Conservation (phyloP, 2,888 invertebrate species). For the Philereme vetulata region DNA sequence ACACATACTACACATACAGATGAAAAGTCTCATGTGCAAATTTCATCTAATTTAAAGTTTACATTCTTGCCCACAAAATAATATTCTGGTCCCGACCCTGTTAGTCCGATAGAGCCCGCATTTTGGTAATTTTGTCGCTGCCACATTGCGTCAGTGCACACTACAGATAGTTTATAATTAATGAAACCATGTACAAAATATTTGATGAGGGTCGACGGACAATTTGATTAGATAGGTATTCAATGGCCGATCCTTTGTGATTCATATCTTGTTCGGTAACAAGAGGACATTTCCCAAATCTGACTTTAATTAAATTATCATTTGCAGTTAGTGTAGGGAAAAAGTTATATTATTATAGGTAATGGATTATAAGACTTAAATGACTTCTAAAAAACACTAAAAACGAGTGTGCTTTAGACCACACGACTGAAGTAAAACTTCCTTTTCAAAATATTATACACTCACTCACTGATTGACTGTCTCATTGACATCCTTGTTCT, state of each 20-base stretch:
- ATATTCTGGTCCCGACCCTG: constrained; percentile 1
- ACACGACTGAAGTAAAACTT: no score
- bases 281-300: constrained; percentile 18
- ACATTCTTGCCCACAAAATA: neutral
- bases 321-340: no score
- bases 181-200: constrained; percentile 54
- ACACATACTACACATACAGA: no score
- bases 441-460: no score
- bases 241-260: constrained; percentile 36
- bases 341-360: no score
- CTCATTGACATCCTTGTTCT: no score
- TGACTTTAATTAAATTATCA: neutral
- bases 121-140: constrained; percentile 19
- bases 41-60: neutral
- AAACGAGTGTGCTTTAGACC: no score
- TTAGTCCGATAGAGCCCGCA: constrained; percentile 21
- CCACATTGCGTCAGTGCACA: constrained; percentile 32
- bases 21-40: no score
- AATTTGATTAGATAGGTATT: constrained; percentile 57
- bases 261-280: constrained; percentile 30
- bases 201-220: constrained; percentile 60
- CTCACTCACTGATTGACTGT: no score
- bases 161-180: constrained; percentile 53
- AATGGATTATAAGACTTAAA: no score
- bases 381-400: no score